Base-by-base conservation (phyloP, 2,797 vertebrate genomes). In the Chloroceryle amazona region DNA sequence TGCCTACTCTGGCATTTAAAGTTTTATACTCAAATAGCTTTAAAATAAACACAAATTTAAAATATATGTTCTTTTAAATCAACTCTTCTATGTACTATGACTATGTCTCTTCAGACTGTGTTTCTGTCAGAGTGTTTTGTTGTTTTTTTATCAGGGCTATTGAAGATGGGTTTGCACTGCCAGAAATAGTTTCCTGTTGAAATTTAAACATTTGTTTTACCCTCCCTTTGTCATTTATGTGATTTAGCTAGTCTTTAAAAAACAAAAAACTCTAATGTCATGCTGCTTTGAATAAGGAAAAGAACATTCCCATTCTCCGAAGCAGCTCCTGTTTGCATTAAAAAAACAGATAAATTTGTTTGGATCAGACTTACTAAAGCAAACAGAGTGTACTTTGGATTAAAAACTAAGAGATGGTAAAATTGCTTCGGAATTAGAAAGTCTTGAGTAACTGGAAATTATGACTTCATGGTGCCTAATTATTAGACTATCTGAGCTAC, bases 331-430 rank as follows among this genome's bases (percentile, higher is more conserved):
- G 9, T 67, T 96, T 86, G 73, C 66, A 22, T 84, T 86, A 37
- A 37, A 68, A 92, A 96, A 54, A 0, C 81, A 89, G 66, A 84
- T 86, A 16, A 93, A 41, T 68, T 78, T 86, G 28, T 66, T 90
- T 83, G 85, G 55, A 61, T 84, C 70, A 58, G 33, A n/a, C 14
- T 82, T 70, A 51, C 1, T 44, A 76, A 86, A 89, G 65, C 60
- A 87, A 62, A 80, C 76, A 60, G 83, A 85, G 28, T 55, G 47
- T 81, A 55, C 76, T 93, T 86, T 70, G 81, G 86, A 81, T 93
- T 75, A 46, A 89, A 91, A 90, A 75, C 23, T 66, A 63, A 33
- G 28, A 39, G 63, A 41, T 76, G 51, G 78, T 67, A 79, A 63
- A 87, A 60, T 65, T 28, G 17, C 60, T 41, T 92, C 0, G 0